These are phyloP conservation scores for Amphimedon queenslandica DNA, from an alignment of 37 sponge, comb jelly and placozoan species.

Conservation along the genomic window DNA sequence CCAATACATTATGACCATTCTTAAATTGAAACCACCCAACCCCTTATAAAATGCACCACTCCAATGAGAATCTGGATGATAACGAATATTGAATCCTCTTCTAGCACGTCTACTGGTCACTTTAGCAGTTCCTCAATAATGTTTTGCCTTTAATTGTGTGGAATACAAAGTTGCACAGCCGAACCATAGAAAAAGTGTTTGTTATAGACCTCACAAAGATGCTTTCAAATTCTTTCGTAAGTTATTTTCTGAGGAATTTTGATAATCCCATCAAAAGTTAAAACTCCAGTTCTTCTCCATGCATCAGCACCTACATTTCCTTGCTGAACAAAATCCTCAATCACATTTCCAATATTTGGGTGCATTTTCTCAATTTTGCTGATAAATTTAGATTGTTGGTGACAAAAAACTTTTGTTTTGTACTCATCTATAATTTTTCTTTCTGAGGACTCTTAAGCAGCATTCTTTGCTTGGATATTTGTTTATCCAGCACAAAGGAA, in stretches of 20 bases:
- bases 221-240: slow-evolving; percentile 20
- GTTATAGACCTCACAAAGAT: slow-evolving; percentile 3
- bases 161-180: slow-evolving; percentile 35
- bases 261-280: slow-evolving; percentile 49
- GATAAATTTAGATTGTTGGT: too few relatives aligned
- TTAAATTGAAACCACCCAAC: slow-evolving; percentile 13
- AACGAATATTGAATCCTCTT: slow-evolving; percentile 24
- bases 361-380: too few relatives aligned
- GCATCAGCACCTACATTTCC: slow-evolving; percentile 27
- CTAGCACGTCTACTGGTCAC: slow-evolving; percentile 23
- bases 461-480: too few relatives aligned
- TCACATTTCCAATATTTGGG: slow-evolving; percentile 23
- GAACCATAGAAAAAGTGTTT: slow-evolving; percentile 30
- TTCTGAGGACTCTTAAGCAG: too few relatives aligned
- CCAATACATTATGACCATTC: slow-evolving; percentile 18
- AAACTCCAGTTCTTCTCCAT: slow-evolving; percentile 42
- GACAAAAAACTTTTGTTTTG: too few relatives aligned
- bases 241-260: slow-evolving; percentile 38
- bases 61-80: slow-evolving; percentile 40
- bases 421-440: too few relatives aligned
- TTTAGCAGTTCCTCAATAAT: slow-evolving; percentile 30
- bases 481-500: too few relatives aligned
- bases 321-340: slow-evolving; percentile 6
- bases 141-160: slow-evolving; percentile 32
- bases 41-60: slow-evolving; percentile 22